Evolutionary conservation across 1,140 invertebrate species (phyloP), one percentile per base, ranked within the genome.

Genomic region (Cotesia vestalis): DNA sequence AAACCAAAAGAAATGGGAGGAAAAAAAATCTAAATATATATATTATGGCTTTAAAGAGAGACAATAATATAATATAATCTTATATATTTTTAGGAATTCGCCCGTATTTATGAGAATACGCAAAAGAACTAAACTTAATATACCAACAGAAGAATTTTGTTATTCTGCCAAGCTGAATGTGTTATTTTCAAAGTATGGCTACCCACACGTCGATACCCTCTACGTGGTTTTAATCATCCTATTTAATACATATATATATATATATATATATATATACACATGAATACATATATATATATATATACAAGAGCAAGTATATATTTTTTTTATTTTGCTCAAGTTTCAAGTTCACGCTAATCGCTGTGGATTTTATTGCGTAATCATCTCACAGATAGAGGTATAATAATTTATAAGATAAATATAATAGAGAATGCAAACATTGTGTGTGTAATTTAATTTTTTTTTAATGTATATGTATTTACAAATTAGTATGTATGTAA

Each of bases 121-220:
- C 40, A 46, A 46, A 46, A 46, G 40, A 46, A 9, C 6, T 46
- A 46, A 46, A 46, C 11, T 9, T 46, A 46, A 5, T 9, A 46
- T 46, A 46, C 40, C 11, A 9, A 46, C 40, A 6, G 20, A 17
- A 27, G 14, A 61, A 27, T 17, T 27, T 61, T 9, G 20, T 27
- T 9, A 27, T 17, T 20, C 27, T 35, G 67, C 35, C 34, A 27
- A 27, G 40, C 2, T 46, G 40, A 46, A 46, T 46, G 40, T 46
- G 40, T 46, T 46, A 46, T 46, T 46, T 46, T 46, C 2, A 46
- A 46, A 46, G 40, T 11, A 40, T 46, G 69, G 59, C 69, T 70
- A 70, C 69, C 61, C 69, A 57, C 36, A 71, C 69, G 69, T 53
- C 61, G 69, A 71, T 66, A 63, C 66, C 61, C 63, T 71, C 53